Evolutionary conservation across 2,797 vertebrate species (phyloP), one percentile per base, ranked within the genome.

Genomic region (Tinamus major): DNA sequence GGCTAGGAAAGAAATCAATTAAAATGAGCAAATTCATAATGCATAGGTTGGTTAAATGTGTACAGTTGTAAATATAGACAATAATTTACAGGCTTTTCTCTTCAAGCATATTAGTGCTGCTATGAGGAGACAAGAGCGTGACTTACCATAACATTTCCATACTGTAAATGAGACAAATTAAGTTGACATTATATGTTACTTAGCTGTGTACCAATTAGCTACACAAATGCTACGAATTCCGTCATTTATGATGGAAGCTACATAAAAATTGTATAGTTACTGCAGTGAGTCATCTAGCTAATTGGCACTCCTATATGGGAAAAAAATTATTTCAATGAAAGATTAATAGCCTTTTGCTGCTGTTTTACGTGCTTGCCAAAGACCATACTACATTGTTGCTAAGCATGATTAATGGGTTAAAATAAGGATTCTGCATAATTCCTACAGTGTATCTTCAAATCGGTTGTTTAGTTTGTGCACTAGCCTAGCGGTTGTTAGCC

Each of bases 361-460:
- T 93, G 93, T 58, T 87, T 94, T 96, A 96, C 63, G 71, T 75
- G 93, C 93, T 80, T 79, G 92, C 91, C 92, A 93, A 94, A 93
- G 94, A 92, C 93, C 90, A 85, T 55, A 83, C 95, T 96, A 93
- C 79, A 4, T 89, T 72, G 93, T 94, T 81, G 83, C 95, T 96
- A 97, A 95, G 87, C 91, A 93, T 93, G 89, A 96, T 95, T 96
- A 96, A 91, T 95, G 88, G 94, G 90, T 97, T 96, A 96, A 92
- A 94, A 96, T 94, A 93, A 63, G 93, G 96, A 84, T 59, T 96
- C 90, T 90, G 92, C 91, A 44, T 87, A 89, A 94, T 95, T 91
- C 87, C 95, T 95, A 96, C 85, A 0, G 67, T 59, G 91, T 24
- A 92, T 87, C 89, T 89, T 94, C 90, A 89, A 93, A 86, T 44